Percentiles rank a stretch among this genome's conserved stretches.
Conservation (phyloP, 2,888 invertebrate species). For the Melieria omissa region DNA sequence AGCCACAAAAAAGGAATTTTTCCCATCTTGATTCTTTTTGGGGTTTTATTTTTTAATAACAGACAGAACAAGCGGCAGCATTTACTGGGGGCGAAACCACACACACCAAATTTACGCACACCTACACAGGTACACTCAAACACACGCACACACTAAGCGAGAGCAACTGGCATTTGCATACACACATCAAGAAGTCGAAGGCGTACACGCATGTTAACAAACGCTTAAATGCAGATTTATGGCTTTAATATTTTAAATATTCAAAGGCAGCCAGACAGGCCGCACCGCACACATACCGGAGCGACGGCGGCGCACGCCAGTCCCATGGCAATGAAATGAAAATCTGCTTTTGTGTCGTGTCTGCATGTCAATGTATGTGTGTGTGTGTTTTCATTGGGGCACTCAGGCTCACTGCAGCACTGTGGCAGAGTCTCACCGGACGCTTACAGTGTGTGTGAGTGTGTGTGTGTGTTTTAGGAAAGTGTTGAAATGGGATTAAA, state of each 20-base stretch:
- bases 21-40: no score
- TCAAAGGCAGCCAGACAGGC: background rate
- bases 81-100: no score
- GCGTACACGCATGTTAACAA: no score
- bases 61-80: no score
- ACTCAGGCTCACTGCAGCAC: no score
- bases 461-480: background rate
- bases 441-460: background rate
- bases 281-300: background rate
- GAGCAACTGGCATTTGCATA: no score
- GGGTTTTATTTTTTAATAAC: no score
- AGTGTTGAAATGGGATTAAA: conserved; percentile 6
- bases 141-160: background rate
- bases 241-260: conserved; percentile 32
- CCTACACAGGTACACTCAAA: background rate
- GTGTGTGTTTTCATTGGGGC: background rate
- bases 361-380: background rate
- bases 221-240: conserved; percentile 35
- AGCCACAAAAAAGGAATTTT: no score
- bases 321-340: no score
- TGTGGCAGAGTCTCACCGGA: no score
- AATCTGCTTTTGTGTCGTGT: background rate
- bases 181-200: no score
- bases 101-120: background rate
- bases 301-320: no score